Base-by-base conservation (phyloP, 2,113 vertebrate genomes). In the Micronycteris hirsuta region DNA sequence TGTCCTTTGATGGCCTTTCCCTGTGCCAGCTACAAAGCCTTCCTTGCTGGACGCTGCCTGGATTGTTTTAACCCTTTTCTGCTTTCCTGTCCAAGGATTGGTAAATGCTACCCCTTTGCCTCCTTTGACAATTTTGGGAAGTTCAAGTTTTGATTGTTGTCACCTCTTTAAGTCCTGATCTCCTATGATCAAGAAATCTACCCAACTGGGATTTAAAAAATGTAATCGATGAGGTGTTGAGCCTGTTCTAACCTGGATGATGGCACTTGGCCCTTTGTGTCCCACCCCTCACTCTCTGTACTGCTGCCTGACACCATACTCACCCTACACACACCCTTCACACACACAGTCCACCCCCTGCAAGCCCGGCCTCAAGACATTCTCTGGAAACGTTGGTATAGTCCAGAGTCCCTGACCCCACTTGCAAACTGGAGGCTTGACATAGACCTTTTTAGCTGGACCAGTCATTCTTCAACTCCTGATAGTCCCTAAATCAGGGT, bases 31-130 rank as follows among this genome's bases (percentile, higher is more conserved):
- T 99, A 99, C 91, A 98, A 99, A 71, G 97, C 98, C 82, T 99
- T 99, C 97, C 95, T 99, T 63, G 97, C 95, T 0, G 99, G 99
- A 38, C 97, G 15, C 5, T 99, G 99, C 82, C 26, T 99, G 97
- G 96, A 98, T 91, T 99, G 99, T 78, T 88, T 77, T 24, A 96
- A 97, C 2, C 97, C 97, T 49, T 99, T 99, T 84, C 89, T 96
- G 76, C 98, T 98, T 36, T 98, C 96, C 54, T 99, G 99, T 96
- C 99, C 99, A 26, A 98, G 97, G 68, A 99, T 99, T 94, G 99
- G 99, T 99, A 98, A 76, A 91, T 92, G 56, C 31, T 52, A 92
- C 33, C 13, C 41, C 43, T 61, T 67, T 85, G 67, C 15, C 89
- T 94, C 74, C 84, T 80, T 7, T 73, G 58, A 77, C 43, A 84